Base-by-base conservation (phyloP, 2,797 vertebrate genomes). In the Cossypha polioptera region DNA sequence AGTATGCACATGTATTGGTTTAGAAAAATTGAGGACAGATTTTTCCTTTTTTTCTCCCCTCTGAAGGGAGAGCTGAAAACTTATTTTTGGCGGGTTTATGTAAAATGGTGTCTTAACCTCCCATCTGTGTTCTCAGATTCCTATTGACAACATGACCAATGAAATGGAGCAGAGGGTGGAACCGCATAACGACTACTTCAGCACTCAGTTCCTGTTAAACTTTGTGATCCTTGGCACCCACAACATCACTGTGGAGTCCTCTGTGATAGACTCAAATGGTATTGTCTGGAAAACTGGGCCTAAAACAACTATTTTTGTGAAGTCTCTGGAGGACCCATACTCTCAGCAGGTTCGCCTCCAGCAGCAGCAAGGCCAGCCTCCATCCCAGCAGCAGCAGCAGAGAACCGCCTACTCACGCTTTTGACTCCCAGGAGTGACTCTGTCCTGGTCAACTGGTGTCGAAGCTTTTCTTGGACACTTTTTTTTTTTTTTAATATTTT, bases 141-240 rank as follows among this genome's bases (percentile, higher is more conserved):
- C 99, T 53, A 95, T 99, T 8, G 99, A 99, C 81, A 97, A 91
- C 45, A 98, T 99, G 97, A 99, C 98, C 33, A 99, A 99, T 43
- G 99, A 99, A 97, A 99, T 99, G 86, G 99, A 99, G 94, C 99
- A 99, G 98, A 98, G 98, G 21, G 99, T 99, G 5, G 99, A 99
- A 78, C 99, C 99, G 9, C 99, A 99, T 96, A 99, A 99, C 2
- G 99, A 99, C 97, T 99, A 99, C 97, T 99, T 99, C 98, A 99
- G 99, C 98, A 99, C 99, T 69, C 99, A 99, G 94, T 99, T 99
- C 94, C 97, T 99, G 90, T 97, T 99, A 69, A 99, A 99, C 97
- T 99, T 99, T 86, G 98, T 98, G 31, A 97, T 99, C 83, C 97
- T 99, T 81, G 99, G 99, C 50, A 99, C 98, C 25, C 99, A 99